Conservation (phyloP, 2,113 vertebrate species). For the Megaptera novaeangliae region DNA sequence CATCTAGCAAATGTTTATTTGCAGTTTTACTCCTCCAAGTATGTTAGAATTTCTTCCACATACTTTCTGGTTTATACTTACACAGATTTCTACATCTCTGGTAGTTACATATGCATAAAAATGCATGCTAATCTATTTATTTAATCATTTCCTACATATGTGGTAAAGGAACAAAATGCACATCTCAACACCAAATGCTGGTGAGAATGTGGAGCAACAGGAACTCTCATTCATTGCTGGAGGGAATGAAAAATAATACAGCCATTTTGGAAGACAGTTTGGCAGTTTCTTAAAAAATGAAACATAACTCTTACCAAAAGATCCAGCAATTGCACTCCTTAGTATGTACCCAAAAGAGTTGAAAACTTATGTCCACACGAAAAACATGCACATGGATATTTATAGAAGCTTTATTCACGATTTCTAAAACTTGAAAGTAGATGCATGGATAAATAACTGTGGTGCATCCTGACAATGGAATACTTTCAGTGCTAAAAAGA, state of each 20-base stretch:
- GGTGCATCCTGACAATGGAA: not conserved
- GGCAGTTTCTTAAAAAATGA: not conserved
- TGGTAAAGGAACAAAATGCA: not conserved
- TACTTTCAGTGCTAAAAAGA: not conserved
- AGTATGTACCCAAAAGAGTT: not conserved
- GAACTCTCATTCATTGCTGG: not conserved
- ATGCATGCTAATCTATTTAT: not conserved
- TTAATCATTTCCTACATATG: not conserved
- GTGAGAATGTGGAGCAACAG: not conserved
- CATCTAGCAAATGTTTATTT: not conserved
- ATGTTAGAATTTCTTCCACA: not conserved
- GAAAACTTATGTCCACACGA: not conserved
- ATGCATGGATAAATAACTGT: not conserved
- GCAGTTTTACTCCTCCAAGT: not conserved
- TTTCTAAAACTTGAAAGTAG: not conserved
- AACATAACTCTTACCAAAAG: not conserved
- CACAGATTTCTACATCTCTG: not conserved
- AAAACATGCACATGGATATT: not conserved
- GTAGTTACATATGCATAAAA: not conserved
- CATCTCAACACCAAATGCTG: not conserved
- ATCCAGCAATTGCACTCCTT: not conserved
- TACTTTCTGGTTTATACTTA: not conserved
- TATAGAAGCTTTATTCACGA: not conserved
- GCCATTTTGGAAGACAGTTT: not conserved
- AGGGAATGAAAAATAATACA: not conserved